phyloP scores from a whole-genome alignment of 2,888 invertebrate genomes.

The Colostygia pectinataria region DNA sequence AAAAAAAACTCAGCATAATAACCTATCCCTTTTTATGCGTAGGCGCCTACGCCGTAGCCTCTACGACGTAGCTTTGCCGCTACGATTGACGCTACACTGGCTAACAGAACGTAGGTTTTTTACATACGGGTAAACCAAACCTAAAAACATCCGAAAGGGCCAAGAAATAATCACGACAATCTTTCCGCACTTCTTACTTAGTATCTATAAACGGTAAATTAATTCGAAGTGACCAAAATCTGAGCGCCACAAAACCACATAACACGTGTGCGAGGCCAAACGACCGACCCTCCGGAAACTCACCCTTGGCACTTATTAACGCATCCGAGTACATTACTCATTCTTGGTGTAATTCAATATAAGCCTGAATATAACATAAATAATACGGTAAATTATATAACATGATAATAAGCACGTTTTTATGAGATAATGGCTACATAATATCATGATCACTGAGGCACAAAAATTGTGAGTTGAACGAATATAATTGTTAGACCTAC shows the following conservation, averaged over 20 bases:
- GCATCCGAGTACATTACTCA: conserved; percentile 24
- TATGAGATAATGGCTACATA: too few species aligned
- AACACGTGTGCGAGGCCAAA: conserved; percentile 26
- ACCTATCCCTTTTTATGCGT: too few species aligned
- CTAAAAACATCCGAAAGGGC: too few species aligned
- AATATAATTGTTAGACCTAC: too few species aligned
- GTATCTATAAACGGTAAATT: conserved; percentile 8
- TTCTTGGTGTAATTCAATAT: conserved; percentile 5
- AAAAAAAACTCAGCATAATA: too few species aligned
- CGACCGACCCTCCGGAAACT: conserved; percentile 34
- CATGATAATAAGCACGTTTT: too few species aligned
- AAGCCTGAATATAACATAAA: neutral
- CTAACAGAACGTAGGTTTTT: too few species aligned
- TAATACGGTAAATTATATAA: too few species aligned
- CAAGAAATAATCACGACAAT: neutral
- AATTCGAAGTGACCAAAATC: conserved; percentile 26
- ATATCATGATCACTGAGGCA: too few species aligned
- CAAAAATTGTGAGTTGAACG: too few species aligned
- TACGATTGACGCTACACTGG: neutral
- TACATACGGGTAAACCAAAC: too few species aligned
- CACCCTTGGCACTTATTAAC: conserved; percentile 34
- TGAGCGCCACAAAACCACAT: conserved; percentile 36
- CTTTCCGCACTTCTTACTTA: conserved; percentile 4
- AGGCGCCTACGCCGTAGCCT: neutral
- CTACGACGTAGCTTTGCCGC: conserved; percentile 5